Evolutionary conservation across 2,113 vertebrate species (phyloP).

Genomic region (Plestiodon gilberti): DNA sequence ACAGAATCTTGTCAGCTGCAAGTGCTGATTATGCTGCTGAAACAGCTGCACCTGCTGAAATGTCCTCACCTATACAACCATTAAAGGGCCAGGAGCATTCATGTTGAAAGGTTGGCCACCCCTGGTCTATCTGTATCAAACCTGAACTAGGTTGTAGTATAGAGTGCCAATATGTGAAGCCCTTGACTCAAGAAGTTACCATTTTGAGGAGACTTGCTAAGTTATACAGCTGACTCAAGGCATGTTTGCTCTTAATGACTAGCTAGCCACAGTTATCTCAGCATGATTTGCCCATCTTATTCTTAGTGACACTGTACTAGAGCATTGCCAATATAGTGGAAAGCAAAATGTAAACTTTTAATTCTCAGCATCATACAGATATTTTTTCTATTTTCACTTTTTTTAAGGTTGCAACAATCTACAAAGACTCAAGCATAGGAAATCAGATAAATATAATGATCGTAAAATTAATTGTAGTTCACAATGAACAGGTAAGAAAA

Average conservation of each 20-base stretch:
- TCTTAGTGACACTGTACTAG: background rate
- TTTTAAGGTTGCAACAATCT: slow-evolving; percentile 94
- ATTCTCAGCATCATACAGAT: background rate
- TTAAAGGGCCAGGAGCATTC: no score
- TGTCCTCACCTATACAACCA: no score
- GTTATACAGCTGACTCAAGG: background rate
- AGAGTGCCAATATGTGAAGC: background rate
- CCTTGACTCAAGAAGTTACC: background rate
- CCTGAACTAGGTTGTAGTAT: background rate
- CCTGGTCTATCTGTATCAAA: no score
- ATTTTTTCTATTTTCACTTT: slow-evolving; percentile 21
- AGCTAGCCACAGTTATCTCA: background rate
- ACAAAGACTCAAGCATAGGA: slow-evolving; percentile 94
- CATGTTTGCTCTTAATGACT: background rate
- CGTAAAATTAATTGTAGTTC: slow-evolving; percentile 92
- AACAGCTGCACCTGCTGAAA: no score
- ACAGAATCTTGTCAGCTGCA: no score
- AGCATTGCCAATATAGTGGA: background rate
- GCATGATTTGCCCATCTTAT: background rate
- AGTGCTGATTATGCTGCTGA: no score
- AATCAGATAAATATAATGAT: slow-evolving; percentile 97
- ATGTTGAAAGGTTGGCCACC: no score
- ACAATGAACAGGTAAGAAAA: slow-evolving; percentile 91
- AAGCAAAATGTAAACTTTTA: background rate
- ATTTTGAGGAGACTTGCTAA: background rate